Evolutionary conservation across 2,888 invertebrate genomes (phyloP), one percentile per base, ranked within the genome.

Genomic region (Diaphora mendica): DNA sequence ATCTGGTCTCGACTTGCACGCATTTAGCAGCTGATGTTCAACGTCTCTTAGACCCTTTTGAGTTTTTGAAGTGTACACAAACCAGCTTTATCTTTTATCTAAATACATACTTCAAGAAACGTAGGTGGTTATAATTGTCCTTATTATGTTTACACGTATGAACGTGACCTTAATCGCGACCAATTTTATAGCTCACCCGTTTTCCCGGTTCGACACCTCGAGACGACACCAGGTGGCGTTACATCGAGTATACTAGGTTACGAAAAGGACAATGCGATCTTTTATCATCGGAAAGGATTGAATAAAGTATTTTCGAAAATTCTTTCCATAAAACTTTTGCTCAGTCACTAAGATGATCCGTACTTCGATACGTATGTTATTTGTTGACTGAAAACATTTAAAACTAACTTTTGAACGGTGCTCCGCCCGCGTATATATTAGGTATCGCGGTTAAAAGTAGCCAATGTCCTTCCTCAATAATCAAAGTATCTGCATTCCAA

Each of bases 181-280:
- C 87, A 87, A 88, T 90, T 92, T 91, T 88, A 90, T 88, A 87
- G 87, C 80, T 81, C 81, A 77, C 68, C 79, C 85, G 78, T 82
- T 86, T 86, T 81, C 77, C 82, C 87, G 85, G 87, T 82, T 91
- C 90, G 79, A 85, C 88, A 88, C 89, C 87, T 89, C 77, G 68
- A 68, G 77, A 79, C 76, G 81, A 83, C 85, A 85, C 86, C 87
- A 88, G 86, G 87, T 88, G 87, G 81, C 81, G 68, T 70, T 48
- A 74, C 79, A 68, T 72, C 77, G 78, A 75, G 64, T 75, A 71
- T 72, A 79, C 80, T 80, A 79, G 69, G 71, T 82, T 73, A 78
- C 79, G 74, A 73, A 77, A 81, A 73, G 74, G 78, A 76, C 78
- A 81, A 77, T 77, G 68, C 48, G 76, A 75, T 76, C 75, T 65